Percentiles rank a stretch among this genome's conserved stretches.
Conservation (phyloP, 2,113 vertebrate species). For the Leptodactylus fuscus region DNA sequence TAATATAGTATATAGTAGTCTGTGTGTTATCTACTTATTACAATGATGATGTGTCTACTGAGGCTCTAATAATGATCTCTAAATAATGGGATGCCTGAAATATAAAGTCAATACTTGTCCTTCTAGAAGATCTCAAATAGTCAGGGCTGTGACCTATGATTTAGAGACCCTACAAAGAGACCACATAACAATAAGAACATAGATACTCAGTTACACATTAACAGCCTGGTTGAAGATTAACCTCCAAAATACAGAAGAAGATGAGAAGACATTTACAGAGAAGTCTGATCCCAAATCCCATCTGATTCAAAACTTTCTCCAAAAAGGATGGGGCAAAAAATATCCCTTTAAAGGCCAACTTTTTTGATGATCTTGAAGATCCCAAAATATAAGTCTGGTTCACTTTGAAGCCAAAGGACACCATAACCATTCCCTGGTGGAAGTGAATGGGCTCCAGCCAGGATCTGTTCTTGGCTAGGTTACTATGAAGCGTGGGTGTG, state of each 20-base stretch:
- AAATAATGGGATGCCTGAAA: conserved; percentile 15
- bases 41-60: neutral
- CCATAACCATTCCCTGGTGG: neutral
- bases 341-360: too few relatives aligned
- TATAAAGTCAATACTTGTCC: conserved; percentile 48
- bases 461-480: conserved; percentile 59
- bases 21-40: neutral
- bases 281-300: neutral
- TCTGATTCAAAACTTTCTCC: neutral
- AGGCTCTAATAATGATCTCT: conserved; percentile 6
- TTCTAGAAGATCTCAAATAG: conserved; percentile 1
- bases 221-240: conserved; percentile 89
- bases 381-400: neutral
- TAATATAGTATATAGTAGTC: neutral
- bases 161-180: conserved; percentile 16
- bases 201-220: conserved; percentile 82
- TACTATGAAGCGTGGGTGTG: conserved; percentile 66
- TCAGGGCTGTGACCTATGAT: conserved; percentile 33
- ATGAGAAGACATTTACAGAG: neutral
- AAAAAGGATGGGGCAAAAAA: too few relatives aligned
- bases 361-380: neutral
- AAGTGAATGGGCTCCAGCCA: conserved; percentile 20
- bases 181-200: conserved; percentile 69
- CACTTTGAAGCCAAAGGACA: neutral
- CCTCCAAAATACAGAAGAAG: conserved; percentile 65